Base-by-base conservation (phyloP, 2,113 vertebrate genomes). In the Pitta sordida region DNA sequence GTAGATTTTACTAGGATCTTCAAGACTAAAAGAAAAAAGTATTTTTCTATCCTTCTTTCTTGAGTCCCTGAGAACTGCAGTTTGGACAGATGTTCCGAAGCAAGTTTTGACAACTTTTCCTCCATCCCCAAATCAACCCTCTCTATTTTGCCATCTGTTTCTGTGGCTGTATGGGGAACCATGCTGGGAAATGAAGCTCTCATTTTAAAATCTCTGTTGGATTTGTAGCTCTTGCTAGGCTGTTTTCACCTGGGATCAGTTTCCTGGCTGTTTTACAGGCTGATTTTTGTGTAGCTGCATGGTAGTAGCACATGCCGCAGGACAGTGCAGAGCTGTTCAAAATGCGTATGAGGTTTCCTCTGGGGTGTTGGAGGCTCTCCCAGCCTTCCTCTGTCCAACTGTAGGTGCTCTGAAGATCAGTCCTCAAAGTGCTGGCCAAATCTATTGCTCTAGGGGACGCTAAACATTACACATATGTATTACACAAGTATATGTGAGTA, bases 121-220 rank as follows among this genome's bases (percentile, higher is more conserved):
- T 91, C 76, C 46, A 44, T 46, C 53, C 58, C 71, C 67, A 83
- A 91, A 73, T 84, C 91, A 79, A 78, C 51, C 65, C 58, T 74
- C 67, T 95, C 93, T 15, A 3, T 93, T 95, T 87, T 93, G 41
- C 87, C 87, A 83, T 92, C 87, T 94, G 81, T 93, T 95, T 94
- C 85, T 83, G 53, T 44, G 74, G 17, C 81, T 85, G 49, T 64
- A 64, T 49, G 63, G 53, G 53, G 70, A 94, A 85, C 67, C 62
- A 85, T 62, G 6, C 74, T 82, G 90, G 91, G 87, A 87, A 89
- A 52, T 8, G 19, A 63, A 91, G 37, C 78, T 87, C 65, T 91
- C 39, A 64, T 87, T 95, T 94, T 79, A 81, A 94, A 85, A 64
- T 52, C 74, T 85, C 7, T 19, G 1, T 84, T 92, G 70, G 60